Percentiles rank a stretch among this genome's conserved stretches.
phyloP scores from a whole-genome alignment of 2,113 vertebrate species.

The Macrotus californicus region DNA sequence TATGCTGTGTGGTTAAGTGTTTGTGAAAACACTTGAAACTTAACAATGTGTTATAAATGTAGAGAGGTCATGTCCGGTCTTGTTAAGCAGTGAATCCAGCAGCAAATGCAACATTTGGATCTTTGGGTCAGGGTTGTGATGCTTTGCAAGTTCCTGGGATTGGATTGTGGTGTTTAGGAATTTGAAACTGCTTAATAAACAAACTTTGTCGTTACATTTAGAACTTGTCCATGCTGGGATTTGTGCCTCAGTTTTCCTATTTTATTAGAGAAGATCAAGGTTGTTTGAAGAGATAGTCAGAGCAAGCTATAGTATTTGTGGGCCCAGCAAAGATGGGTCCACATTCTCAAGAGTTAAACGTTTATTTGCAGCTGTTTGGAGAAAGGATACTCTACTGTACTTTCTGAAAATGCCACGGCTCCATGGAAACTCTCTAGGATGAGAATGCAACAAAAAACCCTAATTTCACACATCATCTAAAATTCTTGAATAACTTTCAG shows the following conservation, averaged over 20 bases:
- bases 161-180: conserved; percentile 1
- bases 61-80: neutral
- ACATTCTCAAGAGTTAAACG: neutral
- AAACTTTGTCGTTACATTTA: neutral
- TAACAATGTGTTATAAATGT: conserved; percentile 23
- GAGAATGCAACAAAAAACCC: neutral
- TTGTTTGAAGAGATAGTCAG: neutral
- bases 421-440: neutral
- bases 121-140: neutral
- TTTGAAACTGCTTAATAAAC: neutral
- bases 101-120: neutral
- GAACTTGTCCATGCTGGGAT: neutral
- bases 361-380: neutral
- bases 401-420: neutral
- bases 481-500: neutral
- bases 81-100: neutral
- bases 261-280: neutral
- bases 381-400: neutral
- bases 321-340: neutral
- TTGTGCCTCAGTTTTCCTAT: neutral
- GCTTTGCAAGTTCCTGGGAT: neutral
- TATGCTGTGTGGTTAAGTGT: neutral
- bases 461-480: neutral
- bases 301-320: neutral
- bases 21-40: conserved; percentile 43